These are phyloP conservation scores for Melanaphis sacchari DNA, from an alignment of 1,140 invertebrate genomes.

Conservation along the genomic window DNA sequence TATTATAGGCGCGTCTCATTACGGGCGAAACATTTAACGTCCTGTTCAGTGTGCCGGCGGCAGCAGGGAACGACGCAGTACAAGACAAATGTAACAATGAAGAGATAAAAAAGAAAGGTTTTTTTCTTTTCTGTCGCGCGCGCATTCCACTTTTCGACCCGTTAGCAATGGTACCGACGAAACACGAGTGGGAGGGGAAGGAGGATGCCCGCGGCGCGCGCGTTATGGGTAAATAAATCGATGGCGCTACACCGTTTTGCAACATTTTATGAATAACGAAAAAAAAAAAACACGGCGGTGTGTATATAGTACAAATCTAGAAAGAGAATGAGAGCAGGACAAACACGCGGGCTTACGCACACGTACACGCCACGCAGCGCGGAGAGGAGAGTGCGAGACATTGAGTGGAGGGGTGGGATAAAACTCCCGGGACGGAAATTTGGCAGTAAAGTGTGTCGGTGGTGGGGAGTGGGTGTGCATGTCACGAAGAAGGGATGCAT, in stretches of 20 bases:
- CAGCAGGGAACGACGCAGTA: not conserved
- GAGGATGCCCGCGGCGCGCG: not conserved
- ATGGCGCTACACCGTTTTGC: slow-evolving; percentile 28
- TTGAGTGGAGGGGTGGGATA: not conserved
- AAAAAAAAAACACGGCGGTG: slow-evolving; percentile 5
- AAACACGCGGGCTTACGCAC: not conserved
- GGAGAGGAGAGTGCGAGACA: not conserved
- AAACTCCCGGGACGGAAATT: slow-evolving; percentile 52
- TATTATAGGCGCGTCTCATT: not conserved
- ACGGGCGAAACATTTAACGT: slow-evolving; percentile 20
- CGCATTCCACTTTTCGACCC: not conserved
- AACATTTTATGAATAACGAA: slow-evolving; percentile 48
- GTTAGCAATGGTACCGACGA: not conserved
- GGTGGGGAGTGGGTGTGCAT: not conserved
- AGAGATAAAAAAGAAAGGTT: not conserved
- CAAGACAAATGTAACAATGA: not conserved
- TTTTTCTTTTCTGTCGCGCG: not conserved
- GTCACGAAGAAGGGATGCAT: not conserved
- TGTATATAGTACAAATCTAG: slow-evolving; percentile 28
- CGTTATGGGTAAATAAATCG: slow-evolving; percentile 43
- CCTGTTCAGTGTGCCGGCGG: not conserved
- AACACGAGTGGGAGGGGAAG: not conserved
- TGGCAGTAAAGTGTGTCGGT: slow-evolving; percentile 40
- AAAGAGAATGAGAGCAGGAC: not conserved
- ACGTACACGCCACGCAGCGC: not conserved